Evolutionary conservation across 1,140 invertebrate genomes (phyloP).

Genomic region (Macrosteles quadrilineatus): DNA sequence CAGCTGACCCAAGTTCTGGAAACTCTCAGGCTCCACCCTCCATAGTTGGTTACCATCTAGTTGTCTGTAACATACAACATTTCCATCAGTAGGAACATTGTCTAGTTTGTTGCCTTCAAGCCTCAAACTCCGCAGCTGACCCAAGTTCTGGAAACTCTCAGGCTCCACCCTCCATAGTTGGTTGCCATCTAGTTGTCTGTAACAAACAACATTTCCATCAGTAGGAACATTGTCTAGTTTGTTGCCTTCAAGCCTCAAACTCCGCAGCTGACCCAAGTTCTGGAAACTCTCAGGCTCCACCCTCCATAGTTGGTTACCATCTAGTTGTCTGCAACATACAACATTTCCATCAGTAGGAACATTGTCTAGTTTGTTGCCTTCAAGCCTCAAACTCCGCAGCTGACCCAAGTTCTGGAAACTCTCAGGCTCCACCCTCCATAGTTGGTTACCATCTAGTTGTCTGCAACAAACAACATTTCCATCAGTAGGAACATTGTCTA

Average conservation of each 20-base stretch:
- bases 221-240: conserved; percentile 61
- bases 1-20: conserved; percentile 58
- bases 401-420: conserved; percentile 57
- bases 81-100: conserved; percentile 59
- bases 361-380: conserved; percentile 62
- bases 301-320: conserved; percentile 63
- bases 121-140: conserved; percentile 61
- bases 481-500: too few relatives aligned
- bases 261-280: conserved; percentile 58
- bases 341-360: too few relatives aligned
- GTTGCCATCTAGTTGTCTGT: conserved; percentile 70
- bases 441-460: conserved; percentile 68
- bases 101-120: conserved; percentile 66
- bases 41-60: conserved; percentile 67
- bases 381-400: conserved; percentile 64
- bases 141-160: conserved; percentile 57
- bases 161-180: conserved; percentile 59
- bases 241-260: conserved; percentile 67
- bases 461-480: conserved; percentile 54
- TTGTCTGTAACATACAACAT: too few relatives aligned
- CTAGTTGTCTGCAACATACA: conserved; percentile 70
- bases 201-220: too few relatives aligned
- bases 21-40: conserved; percentile 56
- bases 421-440: conserved; percentile 57
- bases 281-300: conserved; percentile 58